phyloP scores from a whole-genome alignment of 2,797 vertebrate species.

The Arctocebus calabarensis region DNA sequence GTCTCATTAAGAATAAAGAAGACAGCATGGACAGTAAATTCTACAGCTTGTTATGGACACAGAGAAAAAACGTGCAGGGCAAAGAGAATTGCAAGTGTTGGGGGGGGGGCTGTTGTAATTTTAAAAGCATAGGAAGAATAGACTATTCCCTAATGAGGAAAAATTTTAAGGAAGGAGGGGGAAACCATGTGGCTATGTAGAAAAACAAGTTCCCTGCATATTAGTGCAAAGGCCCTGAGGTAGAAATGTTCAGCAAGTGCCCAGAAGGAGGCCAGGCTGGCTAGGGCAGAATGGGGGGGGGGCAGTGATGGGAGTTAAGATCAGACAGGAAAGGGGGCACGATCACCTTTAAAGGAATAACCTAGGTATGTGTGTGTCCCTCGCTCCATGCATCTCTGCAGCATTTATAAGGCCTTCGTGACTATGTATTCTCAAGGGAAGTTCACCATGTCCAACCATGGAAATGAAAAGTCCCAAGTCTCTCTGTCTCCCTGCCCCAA shows the following conservation, averaged over 20 bases:
- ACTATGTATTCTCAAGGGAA: rapidly evolving
- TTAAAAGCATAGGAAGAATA: not conserved
- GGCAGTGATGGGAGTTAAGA: not conserved
- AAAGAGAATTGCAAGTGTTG: not conserved
- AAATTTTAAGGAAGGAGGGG: not conserved
- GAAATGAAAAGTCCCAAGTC: not conserved
- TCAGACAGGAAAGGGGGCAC: not conserved
- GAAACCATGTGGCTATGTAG: not conserved
- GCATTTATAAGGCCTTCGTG: not conserved
- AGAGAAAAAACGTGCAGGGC: not conserved
- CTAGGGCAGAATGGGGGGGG: rapidly evolving
- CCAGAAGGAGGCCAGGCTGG: not conserved
- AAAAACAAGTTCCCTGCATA: not conserved
- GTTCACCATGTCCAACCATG: not conserved
- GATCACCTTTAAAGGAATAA: not conserved
- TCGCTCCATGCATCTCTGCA: not conserved
- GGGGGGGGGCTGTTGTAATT: not conserved
- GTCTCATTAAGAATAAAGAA: not conserved
- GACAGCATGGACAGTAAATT: not conserved
- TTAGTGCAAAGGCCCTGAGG: not conserved
- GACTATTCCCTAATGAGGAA: not conserved
- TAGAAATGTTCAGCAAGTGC: not conserved
- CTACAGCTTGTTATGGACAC: not conserved
- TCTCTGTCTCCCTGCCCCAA: not conserved
- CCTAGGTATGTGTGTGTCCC: no score